Evolutionary conservation across 2,113 vertebrate species (phyloP).

Genomic region (Copsychus sechellarum): DNA sequence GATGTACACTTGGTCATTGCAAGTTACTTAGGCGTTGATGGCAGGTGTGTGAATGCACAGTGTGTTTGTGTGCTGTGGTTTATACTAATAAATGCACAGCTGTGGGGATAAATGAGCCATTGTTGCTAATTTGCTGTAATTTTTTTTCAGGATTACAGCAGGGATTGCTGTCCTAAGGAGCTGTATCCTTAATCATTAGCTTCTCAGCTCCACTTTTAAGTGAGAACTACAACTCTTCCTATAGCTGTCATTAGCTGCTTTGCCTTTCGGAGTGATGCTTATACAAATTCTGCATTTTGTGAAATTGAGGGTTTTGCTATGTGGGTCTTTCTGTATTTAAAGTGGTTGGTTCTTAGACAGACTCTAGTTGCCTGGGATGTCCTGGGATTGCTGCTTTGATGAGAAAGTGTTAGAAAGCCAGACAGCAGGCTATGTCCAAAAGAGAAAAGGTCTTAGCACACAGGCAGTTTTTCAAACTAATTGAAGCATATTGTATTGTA

Average conservation of each 20-base stretch:
- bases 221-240: not conserved
- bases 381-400: not conserved
- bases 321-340: not conserved
- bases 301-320: not conserved
- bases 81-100: not conserved
- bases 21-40: not conserved
- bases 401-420: not conserved
- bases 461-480: not conserved
- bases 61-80: not conserved
- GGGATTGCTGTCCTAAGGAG: not conserved
- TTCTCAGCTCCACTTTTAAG: not conserved
- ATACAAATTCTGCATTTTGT: not conserved
- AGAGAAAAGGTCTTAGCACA: not conserved
- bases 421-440: not conserved
- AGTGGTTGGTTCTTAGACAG: not conserved
- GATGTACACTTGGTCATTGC: fast-evolving
- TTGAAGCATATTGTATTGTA: not conserved
- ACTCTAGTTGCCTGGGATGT: not conserved
- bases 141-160: not conserved
- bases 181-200: not conserved
- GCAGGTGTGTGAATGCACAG: not conserved
- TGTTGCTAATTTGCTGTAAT: not conserved
- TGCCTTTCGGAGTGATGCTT: not conserved
- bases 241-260: not conserved
- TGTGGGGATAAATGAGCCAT: fast-evolving